Evolutionary conservation across 2,888 invertebrate species (phyloP).

Genomic region (Unio pictorum): DNA sequence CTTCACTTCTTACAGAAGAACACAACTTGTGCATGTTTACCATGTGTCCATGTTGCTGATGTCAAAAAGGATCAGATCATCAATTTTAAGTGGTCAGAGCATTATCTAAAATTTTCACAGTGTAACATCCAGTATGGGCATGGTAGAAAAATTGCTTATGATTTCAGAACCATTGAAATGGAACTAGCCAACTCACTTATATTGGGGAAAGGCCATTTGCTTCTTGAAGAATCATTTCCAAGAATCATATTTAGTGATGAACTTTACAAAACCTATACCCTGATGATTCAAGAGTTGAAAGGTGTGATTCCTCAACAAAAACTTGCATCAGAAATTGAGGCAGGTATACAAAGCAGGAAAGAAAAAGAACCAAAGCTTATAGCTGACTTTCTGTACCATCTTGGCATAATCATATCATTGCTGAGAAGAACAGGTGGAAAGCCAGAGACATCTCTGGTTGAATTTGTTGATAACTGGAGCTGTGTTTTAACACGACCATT

Average conservation of each 20-base stretch:
- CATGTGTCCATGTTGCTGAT: constrained; percentile 17
- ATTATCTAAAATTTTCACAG: constrained; percentile 23
- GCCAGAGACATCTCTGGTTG: too few relatives aligned
- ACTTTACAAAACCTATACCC: constrained; percentile 31
- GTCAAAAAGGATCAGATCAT: constrained; percentile 12
- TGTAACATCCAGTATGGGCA: constrained; percentile 23
- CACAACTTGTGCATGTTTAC: constrained; percentile 5
- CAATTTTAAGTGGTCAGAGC: constrained; percentile 13
- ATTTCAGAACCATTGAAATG: constrained; percentile 36
- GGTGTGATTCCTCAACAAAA: constrained; percentile 19
- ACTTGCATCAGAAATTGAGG: constrained; percentile 22
- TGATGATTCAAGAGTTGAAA: constrained; percentile 18
- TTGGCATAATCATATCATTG: too few relatives aligned
- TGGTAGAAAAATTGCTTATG: constrained; percentile 26
- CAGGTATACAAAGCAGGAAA: constrained; percentile 17
- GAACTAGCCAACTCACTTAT: constrained; percentile 21
- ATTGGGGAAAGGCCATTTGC: constrained; percentile 20
- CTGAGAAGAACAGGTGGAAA: too few relatives aligned
- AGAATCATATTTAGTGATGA: constrained; percentile 37
- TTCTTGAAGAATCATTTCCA: constrained; percentile 16
- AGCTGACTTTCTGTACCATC: constrained; percentile 17
- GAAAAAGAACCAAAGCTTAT: constrained; percentile 16
- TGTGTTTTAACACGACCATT: too few relatives aligned
- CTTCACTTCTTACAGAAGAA: constrained; percentile 16
- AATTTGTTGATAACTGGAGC: too few relatives aligned